Evolutionary conservation across 2,888 invertebrate genomes (phyloP).

Genomic region (Geophilus truncorum): DNA sequence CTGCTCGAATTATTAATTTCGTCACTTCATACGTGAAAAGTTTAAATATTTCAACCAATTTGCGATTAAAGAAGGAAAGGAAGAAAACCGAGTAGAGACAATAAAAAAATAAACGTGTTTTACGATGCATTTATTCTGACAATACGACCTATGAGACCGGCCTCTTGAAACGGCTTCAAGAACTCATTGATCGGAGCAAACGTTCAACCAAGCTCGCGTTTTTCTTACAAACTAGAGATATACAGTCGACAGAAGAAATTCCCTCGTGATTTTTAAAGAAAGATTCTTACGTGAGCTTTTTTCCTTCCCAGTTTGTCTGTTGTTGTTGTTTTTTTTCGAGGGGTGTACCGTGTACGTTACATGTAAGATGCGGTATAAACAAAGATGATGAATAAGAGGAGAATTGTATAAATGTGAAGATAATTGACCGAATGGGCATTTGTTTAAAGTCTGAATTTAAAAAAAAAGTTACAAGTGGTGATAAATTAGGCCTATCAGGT

Average conservation of each 20-base stretch:
- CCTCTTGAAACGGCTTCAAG: slow-evolving; percentile 13
- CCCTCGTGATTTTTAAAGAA: slow-evolving; percentile 7
- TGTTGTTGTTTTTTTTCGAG: background rate
- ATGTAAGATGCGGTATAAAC: background rate
- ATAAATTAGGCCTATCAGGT: slow-evolving; percentile 5
- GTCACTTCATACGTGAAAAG: background rate
- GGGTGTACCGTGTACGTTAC: background rate
- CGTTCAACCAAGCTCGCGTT: slow-evolving; percentile 6
- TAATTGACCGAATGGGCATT: too few relatives aligned
- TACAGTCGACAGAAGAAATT: slow-evolving; percentile 18
- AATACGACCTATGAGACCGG: slow-evolving; percentile 7
- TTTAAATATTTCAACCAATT: background rate
- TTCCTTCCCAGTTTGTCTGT: background rate
- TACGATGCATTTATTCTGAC: slow-evolving; percentile 10
- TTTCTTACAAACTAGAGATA: slow-evolving; percentile 22
- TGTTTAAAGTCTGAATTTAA: background rate
- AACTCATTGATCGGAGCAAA: slow-evolving; percentile 7
- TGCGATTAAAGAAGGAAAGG: background rate
- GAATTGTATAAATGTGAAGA: too few relatives aligned
- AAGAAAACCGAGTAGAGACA: too few relatives aligned
- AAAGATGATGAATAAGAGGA: too few relatives aligned
- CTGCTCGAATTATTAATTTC: too few relatives aligned
- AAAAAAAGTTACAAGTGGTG: background rate
- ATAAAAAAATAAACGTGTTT: slow-evolving; percentile 2
- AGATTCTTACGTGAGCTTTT: background rate